Percentiles rank a stretch among this genome's conserved stretches.
These are phyloP conservation scores for Pholis gunnellus DNA, from an alignment of 2,113 vertebrate species.

Conservation along the genomic window DNA sequence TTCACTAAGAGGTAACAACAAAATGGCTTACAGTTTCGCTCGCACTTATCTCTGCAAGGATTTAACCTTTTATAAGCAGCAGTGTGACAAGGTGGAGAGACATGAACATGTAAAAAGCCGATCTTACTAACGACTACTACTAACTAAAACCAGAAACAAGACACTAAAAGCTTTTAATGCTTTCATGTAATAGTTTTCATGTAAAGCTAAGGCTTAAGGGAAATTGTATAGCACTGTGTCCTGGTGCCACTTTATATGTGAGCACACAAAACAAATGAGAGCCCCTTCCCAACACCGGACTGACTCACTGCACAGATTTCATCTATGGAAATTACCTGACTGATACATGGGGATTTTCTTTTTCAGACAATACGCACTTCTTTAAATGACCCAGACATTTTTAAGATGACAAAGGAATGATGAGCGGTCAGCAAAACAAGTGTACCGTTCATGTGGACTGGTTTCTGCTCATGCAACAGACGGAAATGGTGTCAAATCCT, in stretches of 20 bases:
- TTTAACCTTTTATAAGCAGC: neutral
- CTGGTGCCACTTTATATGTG: neutral
- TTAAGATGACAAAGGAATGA: neutral
- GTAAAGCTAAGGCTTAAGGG: neutral
- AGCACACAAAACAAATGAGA: neutral
- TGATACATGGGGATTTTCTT: slow-evolving; percentile 39
- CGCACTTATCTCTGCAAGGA: neutral
- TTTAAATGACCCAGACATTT: slow-evolving; percentile 25
- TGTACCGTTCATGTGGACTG: slow-evolving; percentile 20
- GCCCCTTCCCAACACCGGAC: neutral
- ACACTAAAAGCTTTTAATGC: neutral
- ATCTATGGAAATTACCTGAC: neutral
- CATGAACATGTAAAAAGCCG: no score
- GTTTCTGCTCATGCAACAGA: slow-evolving; percentile 57
- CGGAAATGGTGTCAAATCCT: slow-evolving; percentile 71
- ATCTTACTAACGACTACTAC: neutral
- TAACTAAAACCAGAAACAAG: neutral
- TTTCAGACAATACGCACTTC: slow-evolving; percentile 47
- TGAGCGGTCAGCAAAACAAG: slow-evolving; percentile 43
- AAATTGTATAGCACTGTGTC: neutral
- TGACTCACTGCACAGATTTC: slow-evolving; percentile 3
- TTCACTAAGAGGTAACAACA: neutral
- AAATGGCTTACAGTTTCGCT: neutral
- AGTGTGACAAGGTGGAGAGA: no score
- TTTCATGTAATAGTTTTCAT: neutral